Conservation (phyloP, 2,113 vertebrate species). For the Gorsachius goisagi region DNA sequence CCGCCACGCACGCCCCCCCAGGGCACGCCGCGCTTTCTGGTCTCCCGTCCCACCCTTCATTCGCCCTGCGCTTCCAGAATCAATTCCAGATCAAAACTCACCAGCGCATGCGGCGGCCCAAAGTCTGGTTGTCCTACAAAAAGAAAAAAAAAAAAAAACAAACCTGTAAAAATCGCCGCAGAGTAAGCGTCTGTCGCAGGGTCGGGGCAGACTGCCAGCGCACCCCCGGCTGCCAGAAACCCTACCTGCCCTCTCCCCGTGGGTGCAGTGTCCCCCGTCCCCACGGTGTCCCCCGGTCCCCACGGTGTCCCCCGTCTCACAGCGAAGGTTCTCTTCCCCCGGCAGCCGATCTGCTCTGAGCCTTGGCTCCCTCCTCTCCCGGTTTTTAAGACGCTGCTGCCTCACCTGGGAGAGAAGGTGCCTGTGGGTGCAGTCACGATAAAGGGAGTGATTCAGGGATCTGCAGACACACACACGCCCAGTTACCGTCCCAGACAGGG, state of each 20-base stretch:
- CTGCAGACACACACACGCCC: slow-evolving; percentile 80
- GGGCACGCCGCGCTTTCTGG: accelerated
- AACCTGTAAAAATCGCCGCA: not conserved
- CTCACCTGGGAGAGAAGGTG: slow-evolving; percentile 77
- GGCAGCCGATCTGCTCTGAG: not conserved
- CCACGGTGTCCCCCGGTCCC: not conserved
- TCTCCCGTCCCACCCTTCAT: not conserved
- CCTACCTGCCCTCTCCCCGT: not conserved
- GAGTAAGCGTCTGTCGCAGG: accelerated
- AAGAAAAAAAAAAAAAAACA: not conserved
- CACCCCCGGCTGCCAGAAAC: not conserved
- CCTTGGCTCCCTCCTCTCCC: not conserved
- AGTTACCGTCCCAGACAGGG: slow-evolving; percentile 28
- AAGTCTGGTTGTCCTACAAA: too few species aligned
- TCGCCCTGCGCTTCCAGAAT: not conserved
- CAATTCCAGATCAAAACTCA: not conserved
- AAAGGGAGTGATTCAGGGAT: slow-evolving; percentile 82
- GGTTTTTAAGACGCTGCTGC: slow-evolving; percentile 70
- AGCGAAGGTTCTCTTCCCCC: not conserved
- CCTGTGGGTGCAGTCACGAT: slow-evolving; percentile 69
- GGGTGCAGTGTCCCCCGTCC: not conserved
- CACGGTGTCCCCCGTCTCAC: not conserved
- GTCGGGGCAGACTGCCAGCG: not conserved
- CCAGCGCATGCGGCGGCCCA: accelerated
- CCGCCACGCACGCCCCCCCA: not conserved